phyloP scores from a whole-genome alignment of 2,888 invertebrate species.

The Phragmatobia fuliginosa region DNA sequence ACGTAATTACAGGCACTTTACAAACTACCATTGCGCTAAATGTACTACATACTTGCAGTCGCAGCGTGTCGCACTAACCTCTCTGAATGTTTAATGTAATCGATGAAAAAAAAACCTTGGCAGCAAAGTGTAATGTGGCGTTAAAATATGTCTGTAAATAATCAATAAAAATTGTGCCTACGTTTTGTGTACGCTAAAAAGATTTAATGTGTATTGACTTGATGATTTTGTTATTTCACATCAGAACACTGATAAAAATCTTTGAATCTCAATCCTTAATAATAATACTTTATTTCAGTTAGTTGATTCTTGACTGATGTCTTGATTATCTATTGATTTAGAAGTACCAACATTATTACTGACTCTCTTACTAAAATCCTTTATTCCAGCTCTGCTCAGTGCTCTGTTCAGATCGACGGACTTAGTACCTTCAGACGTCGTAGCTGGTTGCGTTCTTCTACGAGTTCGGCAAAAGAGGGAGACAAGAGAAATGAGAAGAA shows the following conservation, averaged over 20 bases:
- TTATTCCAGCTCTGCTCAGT: conserved; percentile 89
- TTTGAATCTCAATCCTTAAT: background rate
- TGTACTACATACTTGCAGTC: background rate
- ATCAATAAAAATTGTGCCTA: background rate
- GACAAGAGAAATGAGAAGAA: conserved; percentile 89
- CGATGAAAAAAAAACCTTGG: background rate
- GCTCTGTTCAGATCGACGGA: conserved; percentile 94
- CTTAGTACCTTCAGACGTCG: conserved; percentile 95
- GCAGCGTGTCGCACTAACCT: background rate
- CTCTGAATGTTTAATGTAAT: background rate
- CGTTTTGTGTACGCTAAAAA: background rate
- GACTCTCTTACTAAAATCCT: background rate
- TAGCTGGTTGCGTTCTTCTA: conserved; percentile 95
- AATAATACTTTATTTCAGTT: too few species aligned
- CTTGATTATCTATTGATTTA: background rate
- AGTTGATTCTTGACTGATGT: background rate
- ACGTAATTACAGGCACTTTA: background rate
- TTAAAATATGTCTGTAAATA: too few species aligned
- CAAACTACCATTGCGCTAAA: background rate
- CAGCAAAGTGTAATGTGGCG: background rate
- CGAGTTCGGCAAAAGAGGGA: conserved; percentile 91
- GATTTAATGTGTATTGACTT: too few species aligned
- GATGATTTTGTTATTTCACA: background rate
- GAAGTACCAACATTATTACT: background rate
- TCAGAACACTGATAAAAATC: too few species aligned